A percentile compares a stretch with the other conserved stretches of the same genome.
phyloP scores from a whole-genome alignment of 2,113 vertebrate genomes.

The Ondatra zibethicus region DNA sequence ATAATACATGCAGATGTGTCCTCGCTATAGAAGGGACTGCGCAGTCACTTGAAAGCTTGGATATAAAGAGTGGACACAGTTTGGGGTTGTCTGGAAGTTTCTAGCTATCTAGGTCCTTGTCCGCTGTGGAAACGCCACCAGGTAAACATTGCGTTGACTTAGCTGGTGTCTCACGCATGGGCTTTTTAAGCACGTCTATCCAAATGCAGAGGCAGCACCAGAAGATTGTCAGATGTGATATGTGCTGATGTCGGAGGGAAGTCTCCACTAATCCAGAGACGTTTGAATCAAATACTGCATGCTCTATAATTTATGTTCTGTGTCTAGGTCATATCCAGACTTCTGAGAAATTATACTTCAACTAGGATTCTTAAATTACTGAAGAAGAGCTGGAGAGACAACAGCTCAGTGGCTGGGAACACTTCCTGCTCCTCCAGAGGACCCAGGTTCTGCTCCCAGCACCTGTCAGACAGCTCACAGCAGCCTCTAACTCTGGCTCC shows the following conservation, averaged over 20 bases:
- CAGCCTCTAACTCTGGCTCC: too few relatives aligned
- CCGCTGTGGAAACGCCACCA: neutral
- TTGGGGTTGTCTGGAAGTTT: neutral
- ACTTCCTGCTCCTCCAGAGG: neutral
- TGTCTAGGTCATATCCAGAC: neutral
- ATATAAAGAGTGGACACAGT: neutral
- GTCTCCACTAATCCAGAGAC: neutral
- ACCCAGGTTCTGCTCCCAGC: neutral
- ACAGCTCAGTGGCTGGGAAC: neutral
- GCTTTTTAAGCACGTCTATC: neutral
- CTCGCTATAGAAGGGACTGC: too few relatives aligned
- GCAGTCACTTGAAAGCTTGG: neutral
- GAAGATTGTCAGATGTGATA: too few relatives aligned
- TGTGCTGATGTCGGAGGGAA: neutral
- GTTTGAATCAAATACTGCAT: neutral
- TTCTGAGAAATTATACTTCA: neutral
- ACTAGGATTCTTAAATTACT: neutral
- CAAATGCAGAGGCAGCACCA: neutral
- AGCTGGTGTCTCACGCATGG: neutral
- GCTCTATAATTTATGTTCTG: neutral
- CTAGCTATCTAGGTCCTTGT: neutral
- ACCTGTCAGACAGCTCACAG: neutral
- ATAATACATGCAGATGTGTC: neutral
- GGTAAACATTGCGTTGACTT: neutral
- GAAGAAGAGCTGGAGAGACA: neutral